Percentiles rank a stretch among this genome's conserved stretches.
These are phyloP conservation scores for Microtus ochrogaster DNA, from an alignment of 2,113 vertebrate species.

Conservation along the genomic window DNA sequence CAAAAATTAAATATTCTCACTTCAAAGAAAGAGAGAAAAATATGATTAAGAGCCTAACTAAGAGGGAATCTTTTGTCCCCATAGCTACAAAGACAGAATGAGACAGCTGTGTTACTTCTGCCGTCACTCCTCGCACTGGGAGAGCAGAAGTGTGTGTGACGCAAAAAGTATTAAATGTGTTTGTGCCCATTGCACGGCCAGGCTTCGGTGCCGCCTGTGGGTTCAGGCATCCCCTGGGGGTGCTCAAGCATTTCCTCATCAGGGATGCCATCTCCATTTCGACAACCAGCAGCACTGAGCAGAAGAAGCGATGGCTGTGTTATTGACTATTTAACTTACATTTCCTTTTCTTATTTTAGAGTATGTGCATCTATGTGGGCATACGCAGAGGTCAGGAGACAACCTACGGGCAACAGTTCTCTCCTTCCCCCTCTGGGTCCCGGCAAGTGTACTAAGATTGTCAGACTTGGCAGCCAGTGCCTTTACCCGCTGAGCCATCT, in stretches of 20 bases:
- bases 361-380: neutral
- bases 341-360: no score
- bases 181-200: neutral
- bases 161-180: neutral
- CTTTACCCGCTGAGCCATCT: neutral
- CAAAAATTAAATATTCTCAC: neutral
- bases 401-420: neutral
- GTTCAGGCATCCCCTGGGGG: neutral
- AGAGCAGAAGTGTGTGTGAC: neutral
- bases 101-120: neutral
- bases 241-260: neutral
- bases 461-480: no score
- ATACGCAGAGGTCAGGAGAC: neutral
- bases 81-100: neutral
- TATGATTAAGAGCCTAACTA: neutral
- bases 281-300: neutral
- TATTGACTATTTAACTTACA: fast-evolving
- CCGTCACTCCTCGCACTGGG: neutral
- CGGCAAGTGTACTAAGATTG: neutral
- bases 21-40: neutral
- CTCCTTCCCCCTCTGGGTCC: neutral
- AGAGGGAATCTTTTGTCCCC: neutral
- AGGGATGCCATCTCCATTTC: neutral
- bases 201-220: neutral
- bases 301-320: neutral